Base-by-base conservation (phyloP, 2,113 vertebrate species). In the Monarcha castaneiventris region DNA sequence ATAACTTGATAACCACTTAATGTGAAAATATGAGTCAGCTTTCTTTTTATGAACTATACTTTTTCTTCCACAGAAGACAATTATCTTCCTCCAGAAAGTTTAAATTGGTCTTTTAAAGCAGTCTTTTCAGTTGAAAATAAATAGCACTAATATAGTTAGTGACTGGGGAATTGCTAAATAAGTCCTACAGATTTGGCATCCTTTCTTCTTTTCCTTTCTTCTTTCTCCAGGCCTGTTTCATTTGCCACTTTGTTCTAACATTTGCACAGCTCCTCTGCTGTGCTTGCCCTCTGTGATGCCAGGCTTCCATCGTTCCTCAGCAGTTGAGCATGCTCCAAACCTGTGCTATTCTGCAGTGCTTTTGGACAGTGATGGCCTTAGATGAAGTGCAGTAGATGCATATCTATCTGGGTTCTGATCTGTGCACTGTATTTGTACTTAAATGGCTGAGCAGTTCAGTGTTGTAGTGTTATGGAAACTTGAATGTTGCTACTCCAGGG, bases 221-320 rank as follows among this genome's bases (percentile, higher is more conserved):
- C 17, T 52, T 54, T 80, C 43, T 59, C 41, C n/a, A 66, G 54
- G 10, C 46, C 39, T 74, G 12, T 30, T 77, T 87, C 21, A 84
- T 78, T 87, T 66, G 23, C 30, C 4, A 2, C 30, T 67, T 87
- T 74, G 44, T 84, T 78, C 32, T 78, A 39, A 37, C 4, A 8
- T 64, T 89, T 84, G 39, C 81, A 49, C 35, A 83, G 62, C 67
- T 93, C 44, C 63, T 90, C 30, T 44, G 59, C 39, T 59, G 30
- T 72, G 46, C 22, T 0, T n/a, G 62, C 48, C 39, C 48, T 87
- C 33, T 0, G 0, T 0, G 1, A 19, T 43, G 35, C 64, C 52
- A 41, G 68, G 26, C 33, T 94, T 37, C 7, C 8, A 2, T 84
- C 3, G 0, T 39, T 77, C 33, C 66, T 39, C 52, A 33, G 61